Conservation (phyloP, 2,113 vertebrate species). For the Grammomys dolichurus region DNA sequence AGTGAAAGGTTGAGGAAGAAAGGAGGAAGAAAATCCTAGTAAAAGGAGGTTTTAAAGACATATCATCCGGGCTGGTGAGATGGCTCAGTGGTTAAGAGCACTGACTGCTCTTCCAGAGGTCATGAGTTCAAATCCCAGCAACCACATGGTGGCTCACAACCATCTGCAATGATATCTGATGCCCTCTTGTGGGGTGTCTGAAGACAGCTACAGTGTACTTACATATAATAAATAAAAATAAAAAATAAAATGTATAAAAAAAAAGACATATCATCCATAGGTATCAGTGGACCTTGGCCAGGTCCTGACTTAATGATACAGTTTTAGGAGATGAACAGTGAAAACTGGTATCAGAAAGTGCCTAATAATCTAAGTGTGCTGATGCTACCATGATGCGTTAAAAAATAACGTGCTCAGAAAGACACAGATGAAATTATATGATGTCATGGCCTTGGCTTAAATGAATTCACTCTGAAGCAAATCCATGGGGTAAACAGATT, state of each 20-base stretch:
- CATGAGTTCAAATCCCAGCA: too few species aligned
- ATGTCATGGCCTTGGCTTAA: background rate
- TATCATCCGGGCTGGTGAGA: background rate
- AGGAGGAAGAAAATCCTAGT: background rate
- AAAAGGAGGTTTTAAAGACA: slow-evolving; percentile 10
- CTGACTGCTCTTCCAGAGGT: too few species aligned
- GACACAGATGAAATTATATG: background rate
- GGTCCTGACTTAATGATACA: background rate
- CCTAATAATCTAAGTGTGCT: background rate
- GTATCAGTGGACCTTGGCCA: background rate
- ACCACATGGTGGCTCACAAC: too few species aligned
- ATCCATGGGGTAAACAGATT: background rate
- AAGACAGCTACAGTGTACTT: too few species aligned
- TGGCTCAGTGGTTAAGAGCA: too few species aligned
- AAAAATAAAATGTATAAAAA: too few species aligned
- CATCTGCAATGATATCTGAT: too few species aligned
- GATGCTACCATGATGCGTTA: background rate
- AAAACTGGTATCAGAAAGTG: slow-evolving; percentile 42
- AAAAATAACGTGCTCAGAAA: background rate
- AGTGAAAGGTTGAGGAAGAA: background rate
- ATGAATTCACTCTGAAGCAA: background rate
- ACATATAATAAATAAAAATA: too few species aligned
- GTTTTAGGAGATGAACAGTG: slow-evolving; percentile 10
- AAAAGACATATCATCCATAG: background rate
- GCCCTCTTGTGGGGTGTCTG: too few species aligned